Percentiles rank a stretch among this genome's conserved stretches.
Evolutionary conservation across 1,140 invertebrate species (phyloP).

Genomic region (Aphidius gifuensis): DNA sequence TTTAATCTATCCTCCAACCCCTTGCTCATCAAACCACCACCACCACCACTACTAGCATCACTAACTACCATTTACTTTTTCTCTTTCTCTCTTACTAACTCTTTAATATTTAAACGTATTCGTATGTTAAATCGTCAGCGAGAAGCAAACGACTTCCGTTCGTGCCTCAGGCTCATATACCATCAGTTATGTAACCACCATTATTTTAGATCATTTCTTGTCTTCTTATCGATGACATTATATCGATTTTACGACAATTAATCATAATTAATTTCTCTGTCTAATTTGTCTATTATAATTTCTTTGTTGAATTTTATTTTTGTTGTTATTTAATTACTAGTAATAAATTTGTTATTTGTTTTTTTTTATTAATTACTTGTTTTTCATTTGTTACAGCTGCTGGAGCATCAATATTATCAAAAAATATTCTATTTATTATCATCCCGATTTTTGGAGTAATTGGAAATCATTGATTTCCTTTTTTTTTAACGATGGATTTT

Average conservation of each 20-base stretch:
- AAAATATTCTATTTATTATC: too few relatives aligned
- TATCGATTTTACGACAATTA: constrained; percentile 16
- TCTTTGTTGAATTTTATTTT: constrained; percentile 1
- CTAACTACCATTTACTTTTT: not conserved
- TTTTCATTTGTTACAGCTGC: not conserved
- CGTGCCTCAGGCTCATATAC: constrained; percentile 20
- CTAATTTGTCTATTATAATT: not conserved
- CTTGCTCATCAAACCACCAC: not conserved
- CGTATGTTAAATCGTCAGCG: constrained; percentile 26
- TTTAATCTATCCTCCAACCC: not conserved
- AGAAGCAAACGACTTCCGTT: constrained; percentile 26
- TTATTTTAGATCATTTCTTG: constrained; percentile 1
- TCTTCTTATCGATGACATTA: constrained; percentile 10
- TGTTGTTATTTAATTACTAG: not conserved
- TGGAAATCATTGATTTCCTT: too few relatives aligned
- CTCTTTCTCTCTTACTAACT: not conserved
- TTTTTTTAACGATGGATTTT: too few relatives aligned
- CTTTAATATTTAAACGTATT: constrained; percentile 22
- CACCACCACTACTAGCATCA: not conserved
- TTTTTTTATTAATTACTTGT: not conserved
- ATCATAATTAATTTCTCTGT: constrained; percentile 6
- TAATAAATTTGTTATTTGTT: not conserved
- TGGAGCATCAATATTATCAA: too few relatives aligned
- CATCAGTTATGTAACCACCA: not conserved
- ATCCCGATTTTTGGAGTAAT: too few relatives aligned